Evolutionary conservation across 2,797 vertebrate species (phyloP), one percentile per base, ranked within the genome.

Genomic region (Pseudochaenichthys georgianus): DNA sequence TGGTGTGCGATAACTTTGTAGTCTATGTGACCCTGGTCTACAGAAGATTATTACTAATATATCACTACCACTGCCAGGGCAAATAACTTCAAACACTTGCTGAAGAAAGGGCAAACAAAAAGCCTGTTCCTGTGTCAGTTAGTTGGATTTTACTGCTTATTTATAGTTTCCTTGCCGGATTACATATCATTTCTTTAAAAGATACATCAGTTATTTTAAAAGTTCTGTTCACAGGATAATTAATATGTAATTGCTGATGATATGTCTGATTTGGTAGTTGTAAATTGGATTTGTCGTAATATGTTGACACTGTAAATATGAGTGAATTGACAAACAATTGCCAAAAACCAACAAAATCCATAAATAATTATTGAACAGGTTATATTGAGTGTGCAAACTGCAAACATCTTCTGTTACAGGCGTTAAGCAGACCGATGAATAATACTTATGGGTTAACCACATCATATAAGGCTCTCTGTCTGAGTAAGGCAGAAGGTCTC

Each of bases 361-460:
- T 42, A 60, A 12, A 34, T 15, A 60, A 69, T 47, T 16, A 55
- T 43, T 28, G 3, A 70, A 54, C 50, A n/a, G 41, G 46, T 50
- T 46, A 53, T 57, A 50, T 16, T 57, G 0, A 19, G 59, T 34
- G 15, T 11, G 7, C 13, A 54, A 45, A 17, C 34, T 82, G 66
- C 58, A 61, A 70, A 78, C 46, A 34, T 28, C 28, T 47, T 50
- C 13, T 17, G 11, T 60, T 60, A 58, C 21, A 80, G 34, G 45
- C 50, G 53, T 70, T 59, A 47, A 55, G 28, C 41, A 52, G 38
- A 63, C 17, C 12, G 51, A 69, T 79, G 48, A 67, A 50, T 64
- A 65, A 76, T 77, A 65, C 42, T 63, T 58, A 50, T 7, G 23
- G 21, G 28, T 61, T 64, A 77, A 59, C 31, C 31, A 31, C 50